Base-by-base conservation (phyloP, 2,113 vertebrate genomes). In the Scomber scombrus region DNA sequence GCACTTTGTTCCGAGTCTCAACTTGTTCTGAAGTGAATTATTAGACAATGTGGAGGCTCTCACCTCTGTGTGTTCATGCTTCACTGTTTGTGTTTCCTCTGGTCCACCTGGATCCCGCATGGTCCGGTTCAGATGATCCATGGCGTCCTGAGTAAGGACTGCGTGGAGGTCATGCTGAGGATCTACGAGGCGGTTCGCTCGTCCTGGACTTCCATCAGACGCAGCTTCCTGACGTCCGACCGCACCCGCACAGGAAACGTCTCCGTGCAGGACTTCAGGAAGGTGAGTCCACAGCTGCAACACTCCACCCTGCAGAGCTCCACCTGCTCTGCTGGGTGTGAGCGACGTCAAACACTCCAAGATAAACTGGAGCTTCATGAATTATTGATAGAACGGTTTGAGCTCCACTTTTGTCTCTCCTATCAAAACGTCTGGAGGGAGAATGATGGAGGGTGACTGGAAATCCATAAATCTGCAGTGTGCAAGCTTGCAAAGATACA, bases 151-250 rank as follows among this genome's bases (percentile, higher is more conserved):
- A 84, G 80, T 0, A 10, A 23, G 0, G 63, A 61, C 1, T 91
- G 94, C 8, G 80, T 91, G 18, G 77, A 87, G 0, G 80, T 89
- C 11, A 78, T 93, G 78, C 84, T 96, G 64, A 91, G 90, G 57
- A 80, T 95, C 50, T 91, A 94, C 49, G 81, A 90, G 34, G 45
- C 82, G 19, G 85, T 94, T 0, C 18, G 90, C 71, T 80, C 72
- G 49, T 94, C 89, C 86, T 96, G 94, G 92, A 86, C 85, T 65
- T 78, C 91, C 0, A 80, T 92, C 87, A 86, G 93, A 14, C 46
- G 47, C 16, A 78, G 80, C 0, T 95, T 95, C 69, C 91, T 94
- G 62, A 61, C 71, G 14, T 91, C 10, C 2, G 88, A 95, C 1
- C 49, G 63, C 65, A 60, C 0, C 0, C 55, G 54, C 0, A 85